Base-by-base conservation (phyloP, 2,797 vertebrate genomes). In the Clarias pachynema region DNA sequence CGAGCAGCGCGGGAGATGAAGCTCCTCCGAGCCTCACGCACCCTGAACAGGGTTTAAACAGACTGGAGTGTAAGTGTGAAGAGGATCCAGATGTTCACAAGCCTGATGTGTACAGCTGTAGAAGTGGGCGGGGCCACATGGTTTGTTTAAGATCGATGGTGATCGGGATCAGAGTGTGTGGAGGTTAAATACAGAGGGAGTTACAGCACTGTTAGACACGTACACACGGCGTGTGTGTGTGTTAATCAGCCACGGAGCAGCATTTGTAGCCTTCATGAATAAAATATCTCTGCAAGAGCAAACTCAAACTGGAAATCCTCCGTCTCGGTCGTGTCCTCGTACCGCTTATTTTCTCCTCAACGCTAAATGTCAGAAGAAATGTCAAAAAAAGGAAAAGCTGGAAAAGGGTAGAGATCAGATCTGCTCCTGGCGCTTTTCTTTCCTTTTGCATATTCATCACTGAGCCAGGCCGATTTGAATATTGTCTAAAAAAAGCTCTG, bases 351-450 rank as follows among this genome's bases (percentile, higher is more conserved):
- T 83, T 75, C 81, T 31, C 18, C 63, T 87, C 72, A 1, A n/a
- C 70, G 60, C 57, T 60, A 89, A 89, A 90, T 88, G 89, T 89
- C 90, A 88, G 44, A 59, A 59, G 80, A 49, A 49, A 49, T 83
- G 84, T 86, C 86, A 85, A 68, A 84, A 85, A 88, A 79, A 80
- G 80, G 84, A 85, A 89, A 82, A 84, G 84, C 87, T 85, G 87
- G 59, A 89, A 9, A 90, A 90, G 89, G 87, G 87, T 87, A 87
- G 85, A 82, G 89, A 90, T 90, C 87, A 68, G 66, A 89, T 90
- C 86, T 53, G 73, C 70, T 63, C 49, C 56, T 65, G 26, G 12
- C 15, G 60, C 44, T 49, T 70, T 70, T 72, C 84, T 49, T 53
- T 2, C 44, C 26, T 12, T 74, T 89, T 90, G 89, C 89, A 90